phyloP scores from a whole-genome alignment of 1,140 invertebrate genomes.

The Drosophila tropicalis region DNA sequence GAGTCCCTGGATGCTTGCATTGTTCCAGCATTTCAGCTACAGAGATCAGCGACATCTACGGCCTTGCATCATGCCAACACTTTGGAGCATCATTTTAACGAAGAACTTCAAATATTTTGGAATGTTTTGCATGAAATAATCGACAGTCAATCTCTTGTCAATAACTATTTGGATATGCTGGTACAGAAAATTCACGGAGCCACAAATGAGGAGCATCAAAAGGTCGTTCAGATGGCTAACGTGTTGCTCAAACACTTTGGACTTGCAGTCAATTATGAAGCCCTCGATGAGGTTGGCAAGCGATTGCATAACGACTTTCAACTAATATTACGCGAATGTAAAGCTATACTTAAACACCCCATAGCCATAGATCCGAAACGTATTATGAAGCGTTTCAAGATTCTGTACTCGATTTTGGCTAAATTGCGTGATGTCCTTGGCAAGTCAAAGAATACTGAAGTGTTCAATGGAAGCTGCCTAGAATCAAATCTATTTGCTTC shows the following conservation, averaged over 20 bases:
- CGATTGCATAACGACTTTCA: conserved; percentile 62
- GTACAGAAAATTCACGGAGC: conserved; percentile 30
- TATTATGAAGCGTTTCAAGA: conserved; percentile 74
- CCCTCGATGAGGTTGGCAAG: conserved; percentile 33
- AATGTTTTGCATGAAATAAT: conserved; percentile 74
- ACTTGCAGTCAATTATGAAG: conserved; percentile 47
- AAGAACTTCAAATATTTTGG: conserved; percentile 65
- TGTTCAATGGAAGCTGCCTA: conserved; percentile 7
- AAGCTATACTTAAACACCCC: conserved; percentile 50
- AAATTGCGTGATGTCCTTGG: conserved; percentile 60
- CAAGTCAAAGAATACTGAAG: neutral
- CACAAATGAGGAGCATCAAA: conserved; percentile 15
- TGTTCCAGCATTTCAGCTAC: conserved; percentile 62
- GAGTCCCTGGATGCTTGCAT: conserved; percentile 72
- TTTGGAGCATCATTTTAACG: conserved; percentile 70
- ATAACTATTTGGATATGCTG: conserved; percentile 64
- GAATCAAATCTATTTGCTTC: conserved; percentile 13
- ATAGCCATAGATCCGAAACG: conserved; percentile 51
- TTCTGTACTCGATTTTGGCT: conserved; percentile 64
- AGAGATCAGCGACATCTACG: conserved; percentile 4
- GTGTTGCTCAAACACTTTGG: conserved; percentile 68
- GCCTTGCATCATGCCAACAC: conserved; percentile 50
- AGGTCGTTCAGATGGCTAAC: conserved; percentile 61
- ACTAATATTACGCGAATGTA: conserved; percentile 66
- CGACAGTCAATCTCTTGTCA: conserved; percentile 62